A percentile compares a stretch with the other conserved stretches of the same genome.
These are phyloP conservation scores for Pyxicephalus adspersus DNA, from an alignment of 2,113 vertebrate species.

Conservation along the genomic window DNA sequence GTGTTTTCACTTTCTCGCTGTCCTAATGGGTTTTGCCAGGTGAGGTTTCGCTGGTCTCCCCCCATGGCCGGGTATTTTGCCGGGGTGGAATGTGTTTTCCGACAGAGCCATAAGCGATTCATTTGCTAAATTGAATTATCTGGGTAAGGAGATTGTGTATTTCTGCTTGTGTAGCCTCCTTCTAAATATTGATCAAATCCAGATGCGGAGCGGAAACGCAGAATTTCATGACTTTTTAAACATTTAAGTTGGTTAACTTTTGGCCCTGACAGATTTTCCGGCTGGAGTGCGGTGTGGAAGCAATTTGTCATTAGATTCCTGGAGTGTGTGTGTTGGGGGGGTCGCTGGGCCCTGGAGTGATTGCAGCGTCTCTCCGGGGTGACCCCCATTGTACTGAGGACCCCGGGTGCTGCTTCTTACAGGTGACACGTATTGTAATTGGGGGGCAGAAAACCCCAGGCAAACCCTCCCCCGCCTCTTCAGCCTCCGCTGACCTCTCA, in stretches of 20 bases:
- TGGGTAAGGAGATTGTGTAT: slow-evolving; percentile 71
- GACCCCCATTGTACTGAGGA: background rate
- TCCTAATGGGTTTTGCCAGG: no score
- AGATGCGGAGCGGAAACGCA: slow-evolving; percentile 77
- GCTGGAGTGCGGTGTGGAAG: slow-evolving; percentile 65
- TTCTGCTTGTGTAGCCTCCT: slow-evolving; percentile 75
- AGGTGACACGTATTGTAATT: background rate
- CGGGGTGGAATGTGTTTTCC: slow-evolving; percentile 73
- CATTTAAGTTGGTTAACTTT: slow-evolving; percentile 75
- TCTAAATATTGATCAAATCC: slow-evolving; percentile 75
- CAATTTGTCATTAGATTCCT: slow-evolving; percentile 70
- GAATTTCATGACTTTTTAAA: slow-evolving; percentile 77
- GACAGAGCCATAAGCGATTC: slow-evolving; percentile 76
- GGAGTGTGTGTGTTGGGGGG: slow-evolving; percentile 58
- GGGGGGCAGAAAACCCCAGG: background rate
- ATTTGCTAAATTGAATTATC: slow-evolving; percentile 82
- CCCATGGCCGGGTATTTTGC: slow-evolving; percentile 13
- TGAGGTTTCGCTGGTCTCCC: no score
- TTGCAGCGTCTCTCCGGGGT: background rate
- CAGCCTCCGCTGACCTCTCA: background rate
- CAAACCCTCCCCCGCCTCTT: no score
- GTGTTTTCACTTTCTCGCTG: no score
- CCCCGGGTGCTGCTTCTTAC: background rate
- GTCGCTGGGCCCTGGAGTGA: background rate
- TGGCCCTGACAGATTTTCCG: slow-evolving; percentile 63